phyloP scores from a whole-genome alignment of 2,797 vertebrate species.

The Todus mexicanus region DNA sequence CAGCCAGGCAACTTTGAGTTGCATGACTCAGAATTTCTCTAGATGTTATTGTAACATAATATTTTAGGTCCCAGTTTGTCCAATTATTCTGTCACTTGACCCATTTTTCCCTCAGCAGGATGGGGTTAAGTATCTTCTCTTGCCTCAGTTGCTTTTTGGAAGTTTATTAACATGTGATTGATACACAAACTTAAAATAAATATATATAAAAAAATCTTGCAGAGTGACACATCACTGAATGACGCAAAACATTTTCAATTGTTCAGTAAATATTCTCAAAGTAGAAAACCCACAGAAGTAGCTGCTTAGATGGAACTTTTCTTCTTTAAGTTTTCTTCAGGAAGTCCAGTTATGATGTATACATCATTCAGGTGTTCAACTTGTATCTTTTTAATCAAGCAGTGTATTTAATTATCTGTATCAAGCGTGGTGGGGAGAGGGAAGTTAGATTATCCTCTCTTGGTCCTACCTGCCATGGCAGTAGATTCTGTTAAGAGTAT shows the following conservation, averaged over 20 bases:
- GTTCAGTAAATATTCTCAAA: not conserved
- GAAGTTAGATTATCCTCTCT: not conserved
- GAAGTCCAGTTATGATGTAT: not conserved
- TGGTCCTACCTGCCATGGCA: not conserved
- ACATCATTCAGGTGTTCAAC: not conserved
- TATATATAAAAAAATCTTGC: not conserved
- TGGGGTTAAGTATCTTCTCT: not conserved
- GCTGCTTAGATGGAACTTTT: not conserved
- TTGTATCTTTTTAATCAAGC: not conserved
- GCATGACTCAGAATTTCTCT: not conserved
- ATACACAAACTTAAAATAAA: not conserved
- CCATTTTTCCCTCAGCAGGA: not conserved
- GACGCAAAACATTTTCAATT: not conserved
- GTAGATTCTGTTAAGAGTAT: not conserved
- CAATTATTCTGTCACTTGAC: not conserved
- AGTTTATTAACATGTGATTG: not conserved
- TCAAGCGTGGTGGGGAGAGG: not conserved
- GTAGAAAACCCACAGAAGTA: not conserved
- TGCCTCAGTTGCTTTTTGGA: not conserved
- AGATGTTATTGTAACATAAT: not conserved
- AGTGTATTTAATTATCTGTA: not conserved
- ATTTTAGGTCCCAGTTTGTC: not conserved
- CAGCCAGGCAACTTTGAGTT: not conserved
- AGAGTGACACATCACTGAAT: not conserved
- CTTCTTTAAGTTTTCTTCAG: not conserved